phyloP scores from a whole-genome alignment of 1,140 invertebrate genomes.

The Ceratoteleas bidentatus region DNA sequence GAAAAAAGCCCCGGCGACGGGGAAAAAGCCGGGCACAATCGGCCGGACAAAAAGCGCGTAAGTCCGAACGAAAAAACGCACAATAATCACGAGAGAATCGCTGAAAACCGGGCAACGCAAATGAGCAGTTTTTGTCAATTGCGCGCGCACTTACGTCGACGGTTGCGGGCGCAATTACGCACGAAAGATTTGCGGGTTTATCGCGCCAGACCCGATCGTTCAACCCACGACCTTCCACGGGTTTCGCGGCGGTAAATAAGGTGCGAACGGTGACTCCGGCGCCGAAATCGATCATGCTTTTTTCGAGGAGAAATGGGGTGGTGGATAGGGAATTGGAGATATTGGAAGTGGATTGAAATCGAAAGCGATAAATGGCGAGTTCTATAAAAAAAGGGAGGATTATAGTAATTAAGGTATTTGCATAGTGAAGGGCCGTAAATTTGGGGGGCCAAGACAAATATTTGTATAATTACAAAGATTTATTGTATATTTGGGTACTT shows the following conservation, averaged over 20 bases:
- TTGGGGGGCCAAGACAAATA: too few relatives aligned
- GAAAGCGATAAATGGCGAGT: not conserved
- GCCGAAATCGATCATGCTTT: slow-evolving; percentile 10
- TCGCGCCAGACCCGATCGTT: slow-evolving; percentile 29
- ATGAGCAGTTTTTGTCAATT: slow-evolving; percentile 28
- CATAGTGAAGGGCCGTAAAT: too few relatives aligned
- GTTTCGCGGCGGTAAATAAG: slow-evolving; percentile 49
- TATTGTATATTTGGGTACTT: too few relatives aligned
- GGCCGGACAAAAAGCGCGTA: slow-evolving; percentile 14
- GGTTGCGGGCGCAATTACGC: slow-evolving; percentile 4
- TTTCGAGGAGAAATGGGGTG: not conserved
- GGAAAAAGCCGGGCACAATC: too few relatives aligned
- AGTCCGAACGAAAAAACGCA: too few relatives aligned
- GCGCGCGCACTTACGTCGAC: too few relatives aligned
- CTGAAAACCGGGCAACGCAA: not conserved
- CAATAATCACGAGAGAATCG: not conserved
- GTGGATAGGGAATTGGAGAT: slow-evolving; percentile 1
- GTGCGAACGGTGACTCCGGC: slow-evolving; percentile 31
- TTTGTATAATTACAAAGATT: too few relatives aligned
- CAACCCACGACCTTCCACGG: slow-evolving; percentile 46
- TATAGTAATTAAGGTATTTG: too few relatives aligned
- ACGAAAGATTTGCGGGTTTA: slow-evolving; percentile 8
- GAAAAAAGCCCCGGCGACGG: slow-evolving; percentile 15
- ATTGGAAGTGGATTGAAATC: not conserved
- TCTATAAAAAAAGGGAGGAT: not conserved